These are phyloP conservation scores for Drosophila sordidula DNA, from an alignment of 2,888 invertebrate genomes.

Conservation along the genomic window DNA sequence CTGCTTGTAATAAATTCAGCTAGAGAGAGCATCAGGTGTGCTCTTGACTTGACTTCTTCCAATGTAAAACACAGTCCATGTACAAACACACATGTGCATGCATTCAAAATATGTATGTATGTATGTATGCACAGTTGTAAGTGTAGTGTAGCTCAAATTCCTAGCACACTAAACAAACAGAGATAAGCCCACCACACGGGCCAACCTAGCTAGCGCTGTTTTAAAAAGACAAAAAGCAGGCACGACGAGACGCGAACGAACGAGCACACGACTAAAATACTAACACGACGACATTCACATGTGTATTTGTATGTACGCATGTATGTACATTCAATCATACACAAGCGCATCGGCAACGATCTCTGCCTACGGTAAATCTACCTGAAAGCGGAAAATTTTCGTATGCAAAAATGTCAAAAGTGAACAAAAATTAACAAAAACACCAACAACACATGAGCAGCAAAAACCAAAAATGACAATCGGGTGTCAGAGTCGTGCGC, in stretches of 20 bases:
- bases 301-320: background rate
- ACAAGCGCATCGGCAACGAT: conserved; percentile 53
- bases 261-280: conserved; percentile 54
- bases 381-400: conserved; percentile 80
- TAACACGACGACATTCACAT: conserved; percentile 22
- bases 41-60: conserved; percentile 19
- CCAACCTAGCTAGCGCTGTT: conserved; percentile 24
- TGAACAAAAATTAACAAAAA: conserved; percentile 60
- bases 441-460: conserved; percentile 24
- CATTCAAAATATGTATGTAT: conserved; percentile 1
- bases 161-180: conserved; percentile 51
- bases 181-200: conserved; percentile 64
- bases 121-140: conserved; percentile 1
- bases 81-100: background rate
- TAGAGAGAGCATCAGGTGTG: conserved; percentile 51
- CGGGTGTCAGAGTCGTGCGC: conserved; percentile 27
- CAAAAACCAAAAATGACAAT: conserved; percentile 35
- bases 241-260: conserved; percentile 41
- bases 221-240: conserved; percentile 33
- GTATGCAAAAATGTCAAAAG: conserved; percentile 80
- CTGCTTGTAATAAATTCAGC: conserved; percentile 8
- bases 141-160: conserved; percentile 53
- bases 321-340: conserved; percentile 22
- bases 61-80: conserved; percentile 9
- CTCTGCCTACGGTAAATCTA: conserved; percentile 68